phyloP scores from a whole-genome alignment of 2,113 vertebrate genomes.

The Athene cunicularia region DNA sequence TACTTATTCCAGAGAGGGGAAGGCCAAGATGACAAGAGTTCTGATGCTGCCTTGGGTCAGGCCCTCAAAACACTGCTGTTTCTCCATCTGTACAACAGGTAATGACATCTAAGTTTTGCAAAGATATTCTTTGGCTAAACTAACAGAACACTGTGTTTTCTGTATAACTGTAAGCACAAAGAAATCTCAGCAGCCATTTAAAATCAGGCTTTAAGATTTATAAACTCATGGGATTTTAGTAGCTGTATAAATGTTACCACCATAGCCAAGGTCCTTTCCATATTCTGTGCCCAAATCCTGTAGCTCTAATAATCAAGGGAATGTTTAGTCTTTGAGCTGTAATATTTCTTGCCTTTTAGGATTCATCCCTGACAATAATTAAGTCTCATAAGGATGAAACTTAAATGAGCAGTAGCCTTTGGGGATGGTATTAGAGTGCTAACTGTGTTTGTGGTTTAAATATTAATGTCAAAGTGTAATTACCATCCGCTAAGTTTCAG shows the following conservation, averaged over 20 bases:
- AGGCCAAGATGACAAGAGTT: neutral
- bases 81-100: neutral
- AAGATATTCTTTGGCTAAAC: neutral
- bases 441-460: conserved; percentile 80
- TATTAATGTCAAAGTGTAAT: conserved; percentile 79
- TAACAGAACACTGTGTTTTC: neutral
- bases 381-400: conserved; percentile 73
- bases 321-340: conserved; percentile 27
- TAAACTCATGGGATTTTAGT: neutral
- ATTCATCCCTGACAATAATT: conserved; percentile 77
- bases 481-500: conserved; percentile 57
- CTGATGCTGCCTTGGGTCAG: neutral
- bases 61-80: neutral
- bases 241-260: neutral
- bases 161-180: neutral
- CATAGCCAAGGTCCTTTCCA: neutral
- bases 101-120: neutral
- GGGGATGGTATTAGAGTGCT: conserved; percentile 69
- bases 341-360: conserved; percentile 60
- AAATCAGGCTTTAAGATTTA: neutral
- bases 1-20: neutral
- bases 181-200: neutral
- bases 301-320: neutral
- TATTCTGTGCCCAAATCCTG: neutral
- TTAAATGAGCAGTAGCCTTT: conserved; percentile 71